Conservation (phyloP, 2,888 invertebrate genomes). For the Eurois occulta region DNA sequence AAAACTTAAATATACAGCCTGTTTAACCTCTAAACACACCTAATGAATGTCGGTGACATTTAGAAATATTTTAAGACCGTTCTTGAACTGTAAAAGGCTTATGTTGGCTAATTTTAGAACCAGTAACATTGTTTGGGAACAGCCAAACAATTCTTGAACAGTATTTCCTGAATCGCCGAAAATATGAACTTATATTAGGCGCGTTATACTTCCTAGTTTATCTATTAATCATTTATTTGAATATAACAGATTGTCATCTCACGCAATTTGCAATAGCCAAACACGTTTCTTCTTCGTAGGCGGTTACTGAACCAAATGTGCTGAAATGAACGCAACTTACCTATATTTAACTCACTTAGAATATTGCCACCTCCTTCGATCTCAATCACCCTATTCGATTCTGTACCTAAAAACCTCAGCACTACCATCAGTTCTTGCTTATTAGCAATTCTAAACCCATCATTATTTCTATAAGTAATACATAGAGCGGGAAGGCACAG, state of each 20-base stretch:
- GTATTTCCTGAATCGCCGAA: slow-evolving; percentile 51
- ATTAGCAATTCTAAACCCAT: slow-evolving; percentile 58
- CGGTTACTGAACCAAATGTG: slow-evolving; percentile 5
- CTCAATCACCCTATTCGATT: slow-evolving; percentile 2
- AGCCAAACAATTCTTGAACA: neutral
- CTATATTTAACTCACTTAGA: neutral
- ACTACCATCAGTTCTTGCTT: slow-evolving; percentile 16
- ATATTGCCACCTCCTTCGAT: neutral
- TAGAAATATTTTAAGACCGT: slow-evolving; percentile 53
- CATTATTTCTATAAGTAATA: slow-evolving; percentile 40
- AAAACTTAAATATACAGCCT: slow-evolving; percentile 43
- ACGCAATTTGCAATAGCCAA: slow-evolving; percentile 25
- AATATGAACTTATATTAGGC: slow-evolving; percentile 22
- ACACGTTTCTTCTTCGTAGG: slow-evolving; percentile 25
- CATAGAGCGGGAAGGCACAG: slow-evolving; percentile 70
- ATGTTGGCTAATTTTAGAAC: slow-evolving; percentile 37
- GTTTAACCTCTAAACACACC: slow-evolving; percentile 55
- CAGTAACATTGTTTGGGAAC: slow-evolving; percentile 25
- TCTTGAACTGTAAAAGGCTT: slow-evolving; percentile 51
- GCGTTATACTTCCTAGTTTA: slow-evolving; percentile 39
- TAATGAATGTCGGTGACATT: slow-evolving; percentile 62
- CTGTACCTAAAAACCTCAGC: slow-evolving; percentile 1
- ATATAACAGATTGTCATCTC: slow-evolving; percentile 10
- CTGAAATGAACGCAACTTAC: neutral
- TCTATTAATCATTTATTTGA: slow-evolving; percentile 32